Conservation (phyloP, 1,140 invertebrate species). For the Euura lappo region DNA sequence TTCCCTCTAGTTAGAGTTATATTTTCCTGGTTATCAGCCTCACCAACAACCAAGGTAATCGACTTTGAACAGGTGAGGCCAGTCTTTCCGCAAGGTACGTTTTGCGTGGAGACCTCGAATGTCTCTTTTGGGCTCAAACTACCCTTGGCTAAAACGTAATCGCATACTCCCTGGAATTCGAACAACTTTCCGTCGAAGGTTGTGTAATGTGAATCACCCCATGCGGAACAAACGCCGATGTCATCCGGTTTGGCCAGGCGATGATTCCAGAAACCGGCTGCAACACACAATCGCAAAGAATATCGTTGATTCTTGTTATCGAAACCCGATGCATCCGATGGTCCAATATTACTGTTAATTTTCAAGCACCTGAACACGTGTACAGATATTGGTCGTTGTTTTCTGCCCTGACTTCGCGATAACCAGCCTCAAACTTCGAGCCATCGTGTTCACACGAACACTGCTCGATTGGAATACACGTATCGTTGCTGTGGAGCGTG, state of each 20-base stretch:
- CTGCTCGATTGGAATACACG: conserved; percentile 76
- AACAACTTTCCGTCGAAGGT: conserved; percentile 85
- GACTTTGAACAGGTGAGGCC: conserved; percentile 89
- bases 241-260: conserved; percentile 68
- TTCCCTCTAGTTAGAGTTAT: conserved; percentile 68
- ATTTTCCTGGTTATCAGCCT: conserved; percentile 64
- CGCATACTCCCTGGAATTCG: conserved; percentile 88
- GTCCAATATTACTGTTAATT: background rate
- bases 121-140: conserved; percentile 63
- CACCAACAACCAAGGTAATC: conserved; percentile 69
- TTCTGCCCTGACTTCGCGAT: conserved; percentile 73
- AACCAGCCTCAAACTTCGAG: conserved; percentile 76
- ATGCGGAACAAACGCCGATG: conserved; percentile 75
- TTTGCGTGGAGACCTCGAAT: conserved; percentile 77
- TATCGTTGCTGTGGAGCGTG: conserved; percentile 71
- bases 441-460: conserved; percentile 81
- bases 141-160: conserved; percentile 83
- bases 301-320: too few species aligned
- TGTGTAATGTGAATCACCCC: conserved; percentile 87
- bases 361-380: conserved; percentile 69
- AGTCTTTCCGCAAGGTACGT: conserved; percentile 83
- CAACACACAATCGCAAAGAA: background rate
- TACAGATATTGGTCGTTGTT: conserved; percentile 71
- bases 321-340: background rate
- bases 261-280: conserved; percentile 71